Percentiles rank a stretch among this genome's conserved stretches.
phyloP scores from a whole-genome alignment of 2,888 invertebrate species.

The Lasioglossum oenotherae region DNA sequence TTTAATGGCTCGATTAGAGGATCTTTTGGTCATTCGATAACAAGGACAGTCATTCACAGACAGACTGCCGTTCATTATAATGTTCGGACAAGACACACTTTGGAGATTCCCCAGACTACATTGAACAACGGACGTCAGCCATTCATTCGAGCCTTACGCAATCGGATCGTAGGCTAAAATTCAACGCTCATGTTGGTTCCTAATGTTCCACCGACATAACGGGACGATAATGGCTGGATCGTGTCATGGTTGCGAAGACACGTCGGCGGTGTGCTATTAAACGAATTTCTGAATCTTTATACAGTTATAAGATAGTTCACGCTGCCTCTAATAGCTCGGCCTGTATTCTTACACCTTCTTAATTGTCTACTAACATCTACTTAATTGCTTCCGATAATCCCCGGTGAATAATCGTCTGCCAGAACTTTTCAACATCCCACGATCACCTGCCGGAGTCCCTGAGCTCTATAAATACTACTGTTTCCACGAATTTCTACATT shows the following conservation, averaged over 20 bases:
- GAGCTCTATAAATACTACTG: neutral
- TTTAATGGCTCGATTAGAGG: neutral
- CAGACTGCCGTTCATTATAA: neutral
- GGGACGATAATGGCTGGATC: slow-evolving; percentile 51
- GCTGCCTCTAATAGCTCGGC: neutral
- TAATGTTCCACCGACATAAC: slow-evolving; percentile 52
- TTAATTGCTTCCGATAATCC: neutral
- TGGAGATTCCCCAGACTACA: neutral
- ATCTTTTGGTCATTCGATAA: neutral
- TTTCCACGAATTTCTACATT: neutral
- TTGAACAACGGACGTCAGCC: slow-evolving; percentile 18
- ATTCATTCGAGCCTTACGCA: slow-evolving; percentile 55
- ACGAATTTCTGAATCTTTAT: slow-evolving; percentile 27
- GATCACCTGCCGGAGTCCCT: neutral
- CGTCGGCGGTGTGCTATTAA: slow-evolving; percentile 10
- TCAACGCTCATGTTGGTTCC: slow-evolving; percentile 38
- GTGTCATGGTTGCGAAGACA: slow-evolving; percentile 52
- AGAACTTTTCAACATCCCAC: neutral
- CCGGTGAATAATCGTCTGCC: neutral
- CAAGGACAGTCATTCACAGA: neutral
- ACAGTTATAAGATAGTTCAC: slow-evolving; percentile 18
- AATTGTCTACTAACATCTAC: neutral
- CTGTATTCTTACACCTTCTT: neutral
- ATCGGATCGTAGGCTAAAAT: slow-evolving; percentile 43
- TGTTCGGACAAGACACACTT: neutral